Base-by-base conservation (phyloP, 2,888 invertebrate species). In the Dermolepida albohirtum region DNA sequence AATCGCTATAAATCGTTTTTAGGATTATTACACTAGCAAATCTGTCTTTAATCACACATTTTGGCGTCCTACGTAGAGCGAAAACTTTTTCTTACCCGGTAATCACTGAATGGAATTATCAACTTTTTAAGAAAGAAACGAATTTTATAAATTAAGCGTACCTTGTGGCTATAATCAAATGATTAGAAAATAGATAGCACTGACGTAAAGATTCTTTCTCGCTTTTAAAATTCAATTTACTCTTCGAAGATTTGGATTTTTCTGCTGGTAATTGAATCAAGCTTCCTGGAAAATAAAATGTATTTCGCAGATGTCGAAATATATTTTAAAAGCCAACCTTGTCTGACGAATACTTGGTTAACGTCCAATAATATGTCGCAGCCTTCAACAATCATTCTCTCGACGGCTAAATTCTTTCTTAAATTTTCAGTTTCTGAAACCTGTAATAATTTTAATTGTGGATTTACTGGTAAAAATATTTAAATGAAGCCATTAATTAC, bases 361-460 rank as follows among this genome's bases (percentile, higher is more conserved):
- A 96, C 95, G 78, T 96, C 96, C 59, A 96, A 85, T 49, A 96
- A 85, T 76, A 96, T 95, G 80, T 96, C 96, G 82, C 96, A 96
- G 12, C 96, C 96, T 81, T 96, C 96, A 1, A 95, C 92, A 71
- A 96, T 96, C 95, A 96, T 96, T 54, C 96, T 86, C 82, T 96
- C 96, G 29, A 96, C 94, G 0, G 96, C 93, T 74, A 96, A 84
- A 81, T 96, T 96, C 84, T 96, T 96, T 22, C 96, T 85, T 62
- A 96, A 86, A 80, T 96, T 96, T 82, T 96, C 96, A 0, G 96
- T 96, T 83, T 96, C 96, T 78, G 95, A 95, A 40, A 93, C 93
- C 91, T 93, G 75, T 64, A 34, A 34, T 34, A 34, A 5, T 34
- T 8, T 34, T 34, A 11, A 6, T 8, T 44, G 47, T 5, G 5